Evolutionary conservation across 2,113 vertebrate species (phyloP).

Genomic region (Poicephalus meyeri): DNA sequence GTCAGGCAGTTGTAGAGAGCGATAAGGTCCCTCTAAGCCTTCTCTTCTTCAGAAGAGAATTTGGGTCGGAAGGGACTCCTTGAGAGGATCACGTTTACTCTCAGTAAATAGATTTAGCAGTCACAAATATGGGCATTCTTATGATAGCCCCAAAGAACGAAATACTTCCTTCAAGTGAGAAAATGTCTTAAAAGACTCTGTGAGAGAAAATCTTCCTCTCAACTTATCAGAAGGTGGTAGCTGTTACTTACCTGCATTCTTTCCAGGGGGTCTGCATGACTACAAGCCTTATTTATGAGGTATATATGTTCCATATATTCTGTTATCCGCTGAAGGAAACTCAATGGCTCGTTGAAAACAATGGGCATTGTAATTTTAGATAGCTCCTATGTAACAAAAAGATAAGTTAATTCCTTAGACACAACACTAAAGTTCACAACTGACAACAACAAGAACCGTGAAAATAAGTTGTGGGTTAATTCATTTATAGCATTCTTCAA

Average conservation of each 20-base stretch:
- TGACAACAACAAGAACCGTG: background rate
- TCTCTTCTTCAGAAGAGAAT: no score
- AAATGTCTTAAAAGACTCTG: background rate
- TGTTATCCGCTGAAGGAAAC: constrained; percentile 94
- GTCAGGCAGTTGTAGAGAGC: no score
- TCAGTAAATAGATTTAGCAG: no score
- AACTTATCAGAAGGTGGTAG: background rate
- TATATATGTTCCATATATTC: constrained; percentile 99
- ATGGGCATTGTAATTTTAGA: constrained; percentile 99
- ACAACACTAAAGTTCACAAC: background rate
- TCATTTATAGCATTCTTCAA: background rate
- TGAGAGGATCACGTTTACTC: no score
- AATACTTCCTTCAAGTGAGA: background rate
- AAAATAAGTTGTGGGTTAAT: background rate
- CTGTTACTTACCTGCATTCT: constrained; percentile 87
- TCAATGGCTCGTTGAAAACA: constrained; percentile 95
- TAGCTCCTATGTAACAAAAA: constrained; percentile 80
- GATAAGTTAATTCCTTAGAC: background rate
- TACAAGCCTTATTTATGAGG: constrained; percentile 89
- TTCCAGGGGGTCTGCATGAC: constrained; percentile 83
- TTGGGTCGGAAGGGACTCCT: no score
- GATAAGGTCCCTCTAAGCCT: no score
- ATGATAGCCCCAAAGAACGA: background rate
- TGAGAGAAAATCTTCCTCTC: background rate
- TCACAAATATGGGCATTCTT: background rate